A percentile compares a stretch with the other conserved stretches of the same genome.
Evolutionary conservation across 2,113 vertebrate genomes (phyloP).

Genomic region (Ictalurus punctatus): DNA sequence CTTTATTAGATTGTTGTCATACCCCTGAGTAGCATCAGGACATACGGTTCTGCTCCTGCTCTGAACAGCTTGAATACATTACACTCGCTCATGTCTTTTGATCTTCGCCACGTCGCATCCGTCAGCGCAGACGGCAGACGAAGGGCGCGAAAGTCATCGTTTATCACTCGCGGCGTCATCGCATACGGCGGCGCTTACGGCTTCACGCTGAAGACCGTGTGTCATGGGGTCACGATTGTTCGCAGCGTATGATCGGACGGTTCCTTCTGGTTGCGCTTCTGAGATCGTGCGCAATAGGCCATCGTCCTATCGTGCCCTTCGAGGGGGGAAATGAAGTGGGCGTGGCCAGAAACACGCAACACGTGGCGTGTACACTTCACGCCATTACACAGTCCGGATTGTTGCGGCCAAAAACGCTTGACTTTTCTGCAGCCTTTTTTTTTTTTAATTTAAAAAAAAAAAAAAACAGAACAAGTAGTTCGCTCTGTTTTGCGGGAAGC

Average conservation of each 20-base stretch:
- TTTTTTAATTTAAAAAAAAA: too few relatives aligned
- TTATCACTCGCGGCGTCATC: constrained; percentile 20
- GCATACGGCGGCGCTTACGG: not conserved
- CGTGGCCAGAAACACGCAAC: not conserved
- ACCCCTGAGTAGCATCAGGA: not conserved
- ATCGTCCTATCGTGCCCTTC: not conserved
- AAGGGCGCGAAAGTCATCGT: constrained; percentile 17
- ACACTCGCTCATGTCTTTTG: constrained; percentile 12
- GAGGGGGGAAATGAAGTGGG: not conserved
- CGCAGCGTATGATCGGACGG: not conserved
- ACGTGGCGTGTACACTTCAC: not conserved
- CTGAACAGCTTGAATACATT: constrained; percentile 14
- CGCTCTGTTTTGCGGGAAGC: too few relatives aligned
- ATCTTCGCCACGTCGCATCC: constrained; percentile 32
- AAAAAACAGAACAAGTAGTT: too few relatives aligned
- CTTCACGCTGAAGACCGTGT: not conserved
- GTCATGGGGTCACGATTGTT: not conserved
- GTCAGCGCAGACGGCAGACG: constrained; percentile 13
- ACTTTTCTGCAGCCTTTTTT: too few relatives aligned
- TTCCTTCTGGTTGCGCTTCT: not conserved
- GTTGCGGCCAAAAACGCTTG: too few relatives aligned
- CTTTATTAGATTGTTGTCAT: constrained; percentile 14
- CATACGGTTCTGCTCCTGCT: not conserved
- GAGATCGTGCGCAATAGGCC: not conserved
- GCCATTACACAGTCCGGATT: not conserved